These are phyloP conservation scores for Latrodectus geometricus DNA, from an alignment of 1,140 invertebrate genomes.

Conservation along the genomic window DNA sequence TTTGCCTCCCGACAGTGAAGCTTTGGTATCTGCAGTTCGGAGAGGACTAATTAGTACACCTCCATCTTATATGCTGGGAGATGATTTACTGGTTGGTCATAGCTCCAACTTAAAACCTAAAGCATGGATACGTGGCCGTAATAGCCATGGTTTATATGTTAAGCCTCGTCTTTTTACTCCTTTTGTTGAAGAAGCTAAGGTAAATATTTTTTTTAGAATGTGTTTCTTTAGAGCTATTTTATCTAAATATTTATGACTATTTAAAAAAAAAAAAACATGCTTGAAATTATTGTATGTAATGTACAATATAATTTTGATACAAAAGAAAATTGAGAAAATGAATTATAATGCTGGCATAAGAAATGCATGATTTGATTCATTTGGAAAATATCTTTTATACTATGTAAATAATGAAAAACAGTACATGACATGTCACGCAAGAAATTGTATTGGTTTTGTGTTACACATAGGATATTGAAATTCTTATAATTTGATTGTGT, in stretches of 20 bases:
- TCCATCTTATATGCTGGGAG: conserved; percentile 86
- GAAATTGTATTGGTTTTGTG: too few species aligned
- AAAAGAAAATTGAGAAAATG: too few species aligned
- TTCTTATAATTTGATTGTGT: too few species aligned
- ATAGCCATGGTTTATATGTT: conserved; percentile 82
- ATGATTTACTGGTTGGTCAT: conserved; percentile 66
- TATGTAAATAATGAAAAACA: too few species aligned
- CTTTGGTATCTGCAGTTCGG: conserved; percentile 80
- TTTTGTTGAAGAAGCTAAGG: conserved; percentile 94
- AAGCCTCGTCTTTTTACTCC: conserved; percentile 91
- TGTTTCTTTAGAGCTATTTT: too few species aligned
- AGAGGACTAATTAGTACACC: conserved; percentile 87
- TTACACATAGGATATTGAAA: too few species aligned
- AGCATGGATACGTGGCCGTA: conserved; percentile 78
- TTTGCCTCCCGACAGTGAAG: conserved; percentile 85
- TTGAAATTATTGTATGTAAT: background rate
- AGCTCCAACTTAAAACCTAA: conserved; percentile 69
- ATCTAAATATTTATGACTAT: background rate
- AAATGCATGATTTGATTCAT: too few species aligned
- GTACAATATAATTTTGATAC: too few species aligned
- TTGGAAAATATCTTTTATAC: too few species aligned
- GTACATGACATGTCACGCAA: too few species aligned
- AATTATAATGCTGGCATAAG: too few species aligned
- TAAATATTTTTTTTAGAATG: conserved; percentile 66
- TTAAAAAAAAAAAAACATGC: background rate